Percentiles rank a stretch among this genome's conserved stretches.
Conservation (phyloP, 1,140 invertebrate species). For the Himalopsyche phryganea region DNA sequence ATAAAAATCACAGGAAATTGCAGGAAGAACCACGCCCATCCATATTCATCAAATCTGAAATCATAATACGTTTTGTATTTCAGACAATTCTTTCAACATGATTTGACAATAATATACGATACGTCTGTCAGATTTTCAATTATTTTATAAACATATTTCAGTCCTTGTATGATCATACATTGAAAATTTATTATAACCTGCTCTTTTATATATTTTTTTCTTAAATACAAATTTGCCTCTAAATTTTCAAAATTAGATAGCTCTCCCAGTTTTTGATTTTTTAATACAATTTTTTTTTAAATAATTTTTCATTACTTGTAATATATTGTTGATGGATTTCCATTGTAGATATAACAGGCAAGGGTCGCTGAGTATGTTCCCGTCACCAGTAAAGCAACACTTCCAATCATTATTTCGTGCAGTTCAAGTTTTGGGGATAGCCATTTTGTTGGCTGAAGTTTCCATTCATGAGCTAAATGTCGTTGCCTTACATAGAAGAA, state of each 20-base stretch:
- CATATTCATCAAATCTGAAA: conserved; percentile 57
- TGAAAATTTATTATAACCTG: too few relatives aligned
- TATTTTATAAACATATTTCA: too few relatives aligned
- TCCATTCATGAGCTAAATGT: conserved; percentile 63
- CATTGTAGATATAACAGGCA: conserved; percentile 65
- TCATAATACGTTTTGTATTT: too few relatives aligned
- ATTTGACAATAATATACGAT: too few relatives aligned
- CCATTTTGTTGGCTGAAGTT: conserved; percentile 70
- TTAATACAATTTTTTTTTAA: too few relatives aligned
- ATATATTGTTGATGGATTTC: conserved; percentile 63
- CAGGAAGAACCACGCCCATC: conserved; percentile 62
- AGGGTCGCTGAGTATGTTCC: conserved; percentile 56
- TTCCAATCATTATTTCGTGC: conserved; percentile 66
- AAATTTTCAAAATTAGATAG: too few relatives aligned
- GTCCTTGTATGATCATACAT: too few relatives aligned
- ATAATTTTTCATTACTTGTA: conserved; percentile 40
- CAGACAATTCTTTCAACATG: too few relatives aligned
- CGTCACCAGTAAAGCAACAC: conserved; percentile 55
- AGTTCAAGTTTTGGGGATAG: conserved; percentile 61
- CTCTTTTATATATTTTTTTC: too few relatives aligned
- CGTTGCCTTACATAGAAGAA: conserved; percentile 63
- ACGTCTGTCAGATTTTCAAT: too few relatives aligned
- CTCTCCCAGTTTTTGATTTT: too few relatives aligned
- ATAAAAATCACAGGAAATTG: conserved; percentile 64
- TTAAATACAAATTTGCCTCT: too few relatives aligned